These are phyloP conservation scores for Neoniphon sammara DNA, from an alignment of 2,797 vertebrate genomes.

Conservation along the genomic window DNA sequence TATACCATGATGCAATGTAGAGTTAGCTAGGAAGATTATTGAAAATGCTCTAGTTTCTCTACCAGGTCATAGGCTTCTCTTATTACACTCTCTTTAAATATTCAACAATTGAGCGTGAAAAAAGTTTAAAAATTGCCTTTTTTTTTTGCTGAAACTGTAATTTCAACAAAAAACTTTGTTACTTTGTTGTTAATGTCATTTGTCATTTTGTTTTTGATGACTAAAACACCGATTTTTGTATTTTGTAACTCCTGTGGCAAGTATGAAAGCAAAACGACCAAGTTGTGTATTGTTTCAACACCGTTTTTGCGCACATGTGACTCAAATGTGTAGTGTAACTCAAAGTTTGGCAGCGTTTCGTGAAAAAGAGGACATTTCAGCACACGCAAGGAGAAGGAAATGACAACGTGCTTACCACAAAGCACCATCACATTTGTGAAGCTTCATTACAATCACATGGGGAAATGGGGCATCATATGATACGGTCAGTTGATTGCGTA, in stretches of 20 bases:
- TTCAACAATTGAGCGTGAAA: no score
- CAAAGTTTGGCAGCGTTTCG: background rate
- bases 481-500: constrained; percentile 37
- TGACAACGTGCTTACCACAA: constrained; percentile 1
- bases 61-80: no score
- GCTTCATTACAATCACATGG: constrained; percentile 60
- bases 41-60: no score
- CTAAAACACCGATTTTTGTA: no score
- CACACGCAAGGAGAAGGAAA: constrained; percentile 50
- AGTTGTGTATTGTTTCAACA: background rate
- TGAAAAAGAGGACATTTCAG: constrained; percentile 1
- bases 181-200: no score
- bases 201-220: no score
- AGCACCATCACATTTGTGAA: background rate
- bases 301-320: background rate
- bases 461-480: constrained; percentile 52
- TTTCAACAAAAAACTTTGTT: no score
- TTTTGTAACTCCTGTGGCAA: background rate
- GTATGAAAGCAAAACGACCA: background rate
- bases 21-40: background rate
- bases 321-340: background rate
- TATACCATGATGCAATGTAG: background rate
- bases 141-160: background rate
- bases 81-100: no score
- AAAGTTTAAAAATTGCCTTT: no score